Evolutionary conservation across 2,888 invertebrate species (phyloP).

Genomic region (Cheilosia vernalis): DNA sequence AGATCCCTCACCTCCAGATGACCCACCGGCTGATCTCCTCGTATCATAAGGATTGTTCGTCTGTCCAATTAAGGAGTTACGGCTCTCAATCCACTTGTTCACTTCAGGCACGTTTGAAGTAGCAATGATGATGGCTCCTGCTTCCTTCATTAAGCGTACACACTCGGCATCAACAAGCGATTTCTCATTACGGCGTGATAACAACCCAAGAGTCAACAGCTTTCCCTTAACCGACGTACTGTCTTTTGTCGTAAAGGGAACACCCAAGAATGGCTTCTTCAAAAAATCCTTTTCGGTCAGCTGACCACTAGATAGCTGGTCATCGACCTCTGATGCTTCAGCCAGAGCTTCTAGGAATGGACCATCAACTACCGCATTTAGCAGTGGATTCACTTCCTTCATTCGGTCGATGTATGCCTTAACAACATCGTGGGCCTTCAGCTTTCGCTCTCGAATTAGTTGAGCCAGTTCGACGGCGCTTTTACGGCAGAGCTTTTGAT

Average conservation of each 20-base stretch:
- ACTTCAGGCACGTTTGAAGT: slow-evolving; percentile 97
- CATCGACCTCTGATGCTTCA: slow-evolving; percentile 91
- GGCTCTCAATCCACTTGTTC: slow-evolving; percentile 95
- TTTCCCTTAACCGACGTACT: slow-evolving; percentile 91
- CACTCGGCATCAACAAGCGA: slow-evolving; percentile 91
- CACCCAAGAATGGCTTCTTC: slow-evolving; percentile 92
- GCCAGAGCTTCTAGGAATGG: slow-evolving; percentile 90
- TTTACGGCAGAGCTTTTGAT: slow-evolving; percentile 83
- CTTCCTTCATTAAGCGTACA: slow-evolving; percentile 88
- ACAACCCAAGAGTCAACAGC: slow-evolving; percentile 88
- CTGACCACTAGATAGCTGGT: slow-evolving; percentile 85
- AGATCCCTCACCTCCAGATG: slow-evolving; percentile 94
- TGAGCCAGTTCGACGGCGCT: slow-evolving; percentile 88
- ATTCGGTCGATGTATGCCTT: slow-evolving; percentile 90
- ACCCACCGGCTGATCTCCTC: slow-evolving; percentile 94
- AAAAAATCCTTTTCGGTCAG: slow-evolving; percentile 87
- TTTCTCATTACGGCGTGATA: slow-evolving; percentile 85
- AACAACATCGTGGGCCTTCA: slow-evolving; percentile 89
- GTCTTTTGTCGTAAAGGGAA: slow-evolving; percentile 97
- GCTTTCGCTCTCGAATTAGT: slow-evolving; percentile 87
- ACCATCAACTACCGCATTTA: slow-evolving; percentile 94
- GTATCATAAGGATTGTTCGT: slow-evolving; percentile 96
- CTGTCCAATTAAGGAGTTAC: slow-evolving; percentile 94
- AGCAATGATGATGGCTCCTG: slow-evolving; percentile 94
- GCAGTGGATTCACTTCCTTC: slow-evolving; percentile 87